Evolutionary conservation across 1,140 invertebrate genomes (phyloP).

Genomic region (Aphidius ervi): DNA sequence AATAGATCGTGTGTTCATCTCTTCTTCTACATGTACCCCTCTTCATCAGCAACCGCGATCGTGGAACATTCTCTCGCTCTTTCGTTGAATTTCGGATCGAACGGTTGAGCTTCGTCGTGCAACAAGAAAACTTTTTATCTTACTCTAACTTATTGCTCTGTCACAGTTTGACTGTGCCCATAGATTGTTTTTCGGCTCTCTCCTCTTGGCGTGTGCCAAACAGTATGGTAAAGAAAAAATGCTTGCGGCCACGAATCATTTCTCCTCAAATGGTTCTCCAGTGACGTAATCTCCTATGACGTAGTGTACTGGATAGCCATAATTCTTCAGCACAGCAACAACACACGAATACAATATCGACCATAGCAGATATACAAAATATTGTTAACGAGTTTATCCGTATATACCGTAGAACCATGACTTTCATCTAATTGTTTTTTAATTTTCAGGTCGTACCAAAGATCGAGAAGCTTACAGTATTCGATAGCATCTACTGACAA

Average conservation of each 20-base stretch:
- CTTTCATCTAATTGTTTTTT: no score
- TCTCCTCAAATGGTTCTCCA: constrained; percentile 37
- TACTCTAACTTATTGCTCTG: constrained; percentile 15
- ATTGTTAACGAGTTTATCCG: no score
- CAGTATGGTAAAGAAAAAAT: no score
- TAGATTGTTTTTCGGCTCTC: no score
- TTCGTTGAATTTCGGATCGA: constrained; percentile 3
- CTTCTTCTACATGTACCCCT: constrained; percentile 14
- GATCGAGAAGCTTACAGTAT: no score
- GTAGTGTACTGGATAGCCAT: constrained; percentile 5
- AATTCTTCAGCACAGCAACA: no score
- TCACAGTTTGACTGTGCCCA: background rate
- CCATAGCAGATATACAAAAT: no score
- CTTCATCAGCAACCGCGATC: constrained; percentile 20
- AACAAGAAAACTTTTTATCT: constrained; percentile 18
- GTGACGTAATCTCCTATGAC: constrained; percentile 42
- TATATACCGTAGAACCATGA: no score
- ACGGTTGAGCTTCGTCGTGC: background rate
- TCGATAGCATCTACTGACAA: no score
- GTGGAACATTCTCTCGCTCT: constrained; percentile 13
- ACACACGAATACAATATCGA: no score
- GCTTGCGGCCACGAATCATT: background rate
- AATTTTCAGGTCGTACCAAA: no score
- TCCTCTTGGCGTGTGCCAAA: no score
- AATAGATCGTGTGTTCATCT: constrained; percentile 12